Base-by-base conservation (phyloP, 2,888 invertebrate species). In the Patella caerulea region DNA sequence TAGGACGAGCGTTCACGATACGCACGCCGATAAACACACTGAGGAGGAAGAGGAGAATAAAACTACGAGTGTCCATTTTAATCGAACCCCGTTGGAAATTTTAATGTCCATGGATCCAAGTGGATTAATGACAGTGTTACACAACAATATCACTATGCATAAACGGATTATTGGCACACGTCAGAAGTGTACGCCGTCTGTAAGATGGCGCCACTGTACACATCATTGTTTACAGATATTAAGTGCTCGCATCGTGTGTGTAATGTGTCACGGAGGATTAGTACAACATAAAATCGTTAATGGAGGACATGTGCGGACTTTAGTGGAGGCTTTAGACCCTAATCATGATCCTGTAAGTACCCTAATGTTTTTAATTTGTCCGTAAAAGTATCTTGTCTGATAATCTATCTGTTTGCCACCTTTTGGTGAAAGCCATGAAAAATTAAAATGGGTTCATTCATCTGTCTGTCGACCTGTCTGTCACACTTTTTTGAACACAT, bases 221-320 rank as follows among this genome's bases (percentile, higher is more conserved):
- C 93, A 93, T 83, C 94, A 94, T 87, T 94, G 94, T 88, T 91
- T 94, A 73, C 94, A 94, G 89, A 92, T 94, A 74, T 91, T 94
- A 77, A 93, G 94, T 84, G 94, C 94, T 69, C 91, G 94, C 73
- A 92, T 94, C 74, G 91, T 94, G 76, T 92, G 94, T 52, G 94
- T 94, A 86, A 93, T 94, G 92, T 93, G 93, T 81, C 94, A 94
- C 87, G 92, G 92, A 76, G 92, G 93, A 73, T 91, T 92, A 75
- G 93, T 94, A 78, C 94, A 94, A 83, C 91, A 92, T 78, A 92
- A 93, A 82, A 89, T 94, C 52, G 92, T 93, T 74, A 93, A 93
- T 79, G 93, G 93, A 81, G 93, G 93, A 15, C 93, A 94, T 83
- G 91, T 94, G 72, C 93, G 93, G 85, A 93, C 93, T 70, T 88